Conservation (phyloP, 2,888 invertebrate species). For the Cryptus armator region DNA sequence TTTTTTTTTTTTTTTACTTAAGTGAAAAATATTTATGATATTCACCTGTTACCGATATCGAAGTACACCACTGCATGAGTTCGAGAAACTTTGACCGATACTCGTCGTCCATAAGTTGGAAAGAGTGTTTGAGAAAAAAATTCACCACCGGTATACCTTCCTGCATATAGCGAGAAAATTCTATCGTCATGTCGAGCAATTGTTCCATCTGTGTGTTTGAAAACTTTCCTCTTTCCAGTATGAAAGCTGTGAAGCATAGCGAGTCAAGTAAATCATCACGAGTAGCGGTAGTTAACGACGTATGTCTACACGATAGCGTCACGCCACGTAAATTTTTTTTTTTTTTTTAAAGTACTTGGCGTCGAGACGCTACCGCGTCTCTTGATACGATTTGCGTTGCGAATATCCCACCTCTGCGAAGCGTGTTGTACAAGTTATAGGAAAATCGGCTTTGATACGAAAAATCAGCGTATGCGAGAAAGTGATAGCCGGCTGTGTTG, state of each 20-base stretch:
- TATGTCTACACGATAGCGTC: too few species aligned
- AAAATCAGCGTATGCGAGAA: conserved; percentile 80
- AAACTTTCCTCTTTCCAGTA: conserved; percentile 78
- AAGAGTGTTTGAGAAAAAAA: conserved; percentile 80
- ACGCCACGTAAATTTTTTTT: too few species aligned
- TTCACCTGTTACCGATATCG: conserved; percentile 75
- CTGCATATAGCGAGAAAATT: conserved; percentile 82
- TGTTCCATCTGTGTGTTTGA: conserved; percentile 76
- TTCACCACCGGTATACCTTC: conserved; percentile 82
- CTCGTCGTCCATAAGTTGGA: conserved; percentile 78
- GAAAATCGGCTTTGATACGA: conserved; percentile 82
- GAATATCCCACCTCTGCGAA: conserved; percentile 75
- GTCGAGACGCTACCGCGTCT: too few species aligned
- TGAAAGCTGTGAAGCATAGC: conserved; percentile 75
- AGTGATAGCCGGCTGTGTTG: conserved; percentile 81
- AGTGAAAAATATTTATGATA: conserved; percentile 21
- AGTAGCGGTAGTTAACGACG: background rate
- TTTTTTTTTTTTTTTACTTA: background rate
- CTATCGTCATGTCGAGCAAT: conserved; percentile 78
- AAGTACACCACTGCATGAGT: conserved; percentile 81
- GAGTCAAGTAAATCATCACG: background rate
- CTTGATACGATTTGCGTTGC: background rate
- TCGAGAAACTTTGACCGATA: conserved; percentile 76
- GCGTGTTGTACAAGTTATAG: conserved; percentile 81
- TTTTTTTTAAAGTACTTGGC: too few species aligned